Evolutionary conservation across 2,888 invertebrate species (phyloP), one percentile per base, ranked within the genome.

Genomic region (Cactoblastis cactorum): DNA sequence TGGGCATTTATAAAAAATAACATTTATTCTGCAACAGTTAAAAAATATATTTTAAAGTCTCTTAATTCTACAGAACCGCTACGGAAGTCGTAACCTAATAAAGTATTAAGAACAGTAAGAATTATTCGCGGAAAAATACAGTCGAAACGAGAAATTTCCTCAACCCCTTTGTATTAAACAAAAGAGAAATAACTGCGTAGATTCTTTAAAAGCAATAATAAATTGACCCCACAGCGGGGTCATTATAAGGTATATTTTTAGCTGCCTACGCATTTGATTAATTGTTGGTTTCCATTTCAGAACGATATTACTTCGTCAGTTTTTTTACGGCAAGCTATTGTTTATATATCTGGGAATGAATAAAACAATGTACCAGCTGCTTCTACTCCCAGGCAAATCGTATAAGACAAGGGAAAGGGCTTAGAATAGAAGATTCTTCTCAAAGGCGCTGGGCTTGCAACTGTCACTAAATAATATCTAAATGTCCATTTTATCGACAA

Each of bases 91-190:
- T 3, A 41, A 14, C 28, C 8, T n/a, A 24, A 41, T 14, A 14
- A 24, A 24, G 17, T 18, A 15, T 28, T 33, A 18, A 32, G 6
- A 45, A 45, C 33, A 33, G 18, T 48, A 48, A 45, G 37, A 46
- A 34, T 49, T 50, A 34, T 15, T 45, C 32, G 34, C 19, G 52
- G 47, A 50, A 49, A 55, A 55, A 47, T 46, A 53, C 49, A 56
- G 48, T 48, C 41, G 55, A 61, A 55, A 53, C 51, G 52, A 55
- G 55, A 55, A 61, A 63, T 67, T 63, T 56, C 54, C 49, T 54
- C 56, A 71, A 67, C 69, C 69, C 72, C 71, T 71, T 72, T 73
- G 65, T 71, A 56, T 66, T 63, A 50, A 67, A 76, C 72, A 76
- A 76, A n/a, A 72, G 67, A 63, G 56, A 63, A 67, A 74, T 68